phyloP scores from a whole-genome alignment of 2,113 vertebrate species.

The Deroptyus accipitrinus region DNA sequence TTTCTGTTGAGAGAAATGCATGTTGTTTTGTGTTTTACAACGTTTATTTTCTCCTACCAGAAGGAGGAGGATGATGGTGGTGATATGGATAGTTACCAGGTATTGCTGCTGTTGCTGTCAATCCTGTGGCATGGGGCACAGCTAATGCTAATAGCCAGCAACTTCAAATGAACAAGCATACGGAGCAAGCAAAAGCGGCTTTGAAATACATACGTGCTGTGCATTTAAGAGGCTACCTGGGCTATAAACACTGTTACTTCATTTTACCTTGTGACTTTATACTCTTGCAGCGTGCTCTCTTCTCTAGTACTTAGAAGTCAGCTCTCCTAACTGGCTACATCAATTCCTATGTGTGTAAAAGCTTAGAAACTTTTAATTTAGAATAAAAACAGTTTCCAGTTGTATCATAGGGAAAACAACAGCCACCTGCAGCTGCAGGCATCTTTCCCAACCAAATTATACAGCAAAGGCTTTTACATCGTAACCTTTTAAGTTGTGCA shows the following conservation, averaged over 20 bases:
- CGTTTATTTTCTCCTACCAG: constrained; percentile 93
- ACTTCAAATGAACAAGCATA: constrained; percentile 20
- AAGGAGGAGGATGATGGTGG: constrained; percentile 89
- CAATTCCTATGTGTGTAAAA: background rate
- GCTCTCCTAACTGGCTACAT: constrained; percentile 50
- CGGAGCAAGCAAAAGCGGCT: constrained; percentile 4
- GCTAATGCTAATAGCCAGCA: constrained; percentile 79
- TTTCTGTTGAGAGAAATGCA: constrained; percentile 68
- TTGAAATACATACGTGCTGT: constrained; percentile 27
- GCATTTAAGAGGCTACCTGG: constrained; percentile 50
- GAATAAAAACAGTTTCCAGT: background rate
- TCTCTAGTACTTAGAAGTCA: constrained; percentile 9
- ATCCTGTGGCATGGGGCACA: constrained; percentile 87
- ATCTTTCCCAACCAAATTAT: background rate
- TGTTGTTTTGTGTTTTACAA: constrained; percentile 80
- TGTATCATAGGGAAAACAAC: background rate
- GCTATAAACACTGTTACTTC: constrained; percentile 42
- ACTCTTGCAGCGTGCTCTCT: background rate
- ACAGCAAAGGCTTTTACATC: background rate
- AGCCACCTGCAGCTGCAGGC: background rate
- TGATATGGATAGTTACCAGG: constrained; percentile 99
- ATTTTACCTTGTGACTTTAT: constrained; percentile 24
- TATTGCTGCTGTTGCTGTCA: constrained; percentile 84
- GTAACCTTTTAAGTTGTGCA: background rate
- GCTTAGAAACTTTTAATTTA: background rate